phyloP scores from a whole-genome alignment of 2,797 vertebrate species.

The Brachyrhaphis roseni region DNA sequence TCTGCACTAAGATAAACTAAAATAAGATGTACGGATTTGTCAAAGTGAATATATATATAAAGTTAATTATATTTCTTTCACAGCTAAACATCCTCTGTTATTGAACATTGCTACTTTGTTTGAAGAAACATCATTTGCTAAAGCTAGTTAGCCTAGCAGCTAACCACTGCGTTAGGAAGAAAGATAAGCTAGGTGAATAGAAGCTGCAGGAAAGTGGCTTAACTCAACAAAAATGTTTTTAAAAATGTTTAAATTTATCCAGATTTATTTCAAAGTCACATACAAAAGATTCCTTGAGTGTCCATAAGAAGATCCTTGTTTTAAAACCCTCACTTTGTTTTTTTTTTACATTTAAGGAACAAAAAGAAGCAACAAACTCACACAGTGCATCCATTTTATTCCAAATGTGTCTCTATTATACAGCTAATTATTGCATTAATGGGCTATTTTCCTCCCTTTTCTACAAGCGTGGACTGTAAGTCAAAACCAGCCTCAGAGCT shows the following conservation, averaged over 20 bases:
- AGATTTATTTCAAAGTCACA: not conserved
- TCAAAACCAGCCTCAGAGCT: conserved; percentile 26
- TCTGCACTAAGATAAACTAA: not conserved
- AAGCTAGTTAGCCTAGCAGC: not conserved
- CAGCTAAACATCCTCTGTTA: not conserved
- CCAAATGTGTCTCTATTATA: conserved; percentile 18
- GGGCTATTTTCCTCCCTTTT: conserved; percentile 7
- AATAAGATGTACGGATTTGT: no score
- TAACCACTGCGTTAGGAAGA: not conserved
- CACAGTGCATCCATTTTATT: not conserved
- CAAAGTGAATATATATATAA: no score
- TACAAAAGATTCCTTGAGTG: not conserved
- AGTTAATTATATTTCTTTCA: not conserved
- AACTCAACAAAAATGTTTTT: not conserved
- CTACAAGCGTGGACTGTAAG: not conserved
- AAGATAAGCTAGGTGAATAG: not conserved
- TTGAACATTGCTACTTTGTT: not conserved
- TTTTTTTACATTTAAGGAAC: not conserved
- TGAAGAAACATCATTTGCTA: not conserved
- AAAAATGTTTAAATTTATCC: not conserved
- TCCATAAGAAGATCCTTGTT: not conserved
- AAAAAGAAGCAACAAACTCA: conserved; percentile 3
- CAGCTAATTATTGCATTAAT: conserved; percentile 19
- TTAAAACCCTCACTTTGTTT: not conserved
- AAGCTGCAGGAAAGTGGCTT: not conserved